phyloP scores from a whole-genome alignment of 2,797 vertebrate species.

The Onychomys arenicola region DNA sequence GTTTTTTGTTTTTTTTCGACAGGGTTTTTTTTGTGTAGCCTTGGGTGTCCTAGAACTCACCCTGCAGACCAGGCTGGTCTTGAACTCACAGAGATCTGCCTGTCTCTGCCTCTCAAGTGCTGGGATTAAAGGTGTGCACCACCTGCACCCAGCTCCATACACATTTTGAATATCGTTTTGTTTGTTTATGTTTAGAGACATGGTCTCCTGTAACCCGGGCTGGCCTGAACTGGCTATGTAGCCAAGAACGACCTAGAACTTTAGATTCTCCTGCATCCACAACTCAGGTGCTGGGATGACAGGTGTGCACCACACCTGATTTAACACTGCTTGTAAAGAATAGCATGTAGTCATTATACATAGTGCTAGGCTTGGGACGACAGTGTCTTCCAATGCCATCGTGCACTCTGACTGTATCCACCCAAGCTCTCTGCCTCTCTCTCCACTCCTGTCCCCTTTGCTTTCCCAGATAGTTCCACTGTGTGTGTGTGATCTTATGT shows the following conservation, averaged over 20 bases:
- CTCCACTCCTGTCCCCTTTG: neutral
- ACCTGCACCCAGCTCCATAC: too few relatives aligned
- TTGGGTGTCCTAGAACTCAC: neutral
- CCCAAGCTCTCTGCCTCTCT: too few relatives aligned
- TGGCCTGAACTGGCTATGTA: neutral
- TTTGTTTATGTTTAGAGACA: neutral
- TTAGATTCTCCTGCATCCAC: too few relatives aligned
- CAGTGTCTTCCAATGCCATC: neutral
- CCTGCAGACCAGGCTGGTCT: neutral
- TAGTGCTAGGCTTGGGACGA: neutral
- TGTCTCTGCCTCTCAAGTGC: neutral
- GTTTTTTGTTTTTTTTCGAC: neutral
- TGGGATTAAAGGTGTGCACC: neutral
- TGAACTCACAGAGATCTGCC: neutral
- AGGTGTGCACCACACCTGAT: neutral
- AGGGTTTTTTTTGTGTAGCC: neutral
- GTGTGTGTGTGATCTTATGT: neutral
- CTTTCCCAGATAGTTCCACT: neutral
- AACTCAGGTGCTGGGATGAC: neutral
- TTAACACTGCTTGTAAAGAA: neutral
- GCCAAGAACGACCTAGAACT: neutral
- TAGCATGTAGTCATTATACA: neutral
- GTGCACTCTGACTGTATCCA: neutral
- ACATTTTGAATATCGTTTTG: neutral
- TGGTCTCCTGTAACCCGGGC: neutral